phyloP scores from a whole-genome alignment of 2,888 invertebrate genomes.

The Noctua fimbriata region DNA sequence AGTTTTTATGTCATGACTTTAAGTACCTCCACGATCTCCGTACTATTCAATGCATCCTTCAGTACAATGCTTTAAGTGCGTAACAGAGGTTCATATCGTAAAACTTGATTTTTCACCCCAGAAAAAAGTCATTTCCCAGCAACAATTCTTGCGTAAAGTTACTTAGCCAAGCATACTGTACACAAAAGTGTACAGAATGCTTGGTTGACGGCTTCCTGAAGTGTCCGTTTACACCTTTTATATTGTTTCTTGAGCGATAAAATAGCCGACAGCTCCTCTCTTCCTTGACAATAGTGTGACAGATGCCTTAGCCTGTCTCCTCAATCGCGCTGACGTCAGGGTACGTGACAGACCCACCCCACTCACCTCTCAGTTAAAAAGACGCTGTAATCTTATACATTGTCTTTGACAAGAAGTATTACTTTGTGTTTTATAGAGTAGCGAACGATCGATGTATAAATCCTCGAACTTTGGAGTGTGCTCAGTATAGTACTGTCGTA shows the following conservation, averaged over 20 bases:
- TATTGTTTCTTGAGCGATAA: neutral
- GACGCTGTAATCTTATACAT: conserved; percentile 8
- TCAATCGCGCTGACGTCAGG: conserved; percentile 27
- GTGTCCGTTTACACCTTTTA: too few species aligned
- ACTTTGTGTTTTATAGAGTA: conserved; percentile 6
- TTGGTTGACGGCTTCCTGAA: too few species aligned
- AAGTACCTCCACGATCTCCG: too few species aligned
- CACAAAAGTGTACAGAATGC: too few species aligned
- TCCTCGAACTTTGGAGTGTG: neutral
- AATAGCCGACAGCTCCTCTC: neutral
- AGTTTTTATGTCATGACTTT: too few species aligned
- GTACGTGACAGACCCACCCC: conserved; percentile 39
- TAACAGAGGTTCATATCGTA: too few species aligned
- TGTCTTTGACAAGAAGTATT: conserved; percentile 17
- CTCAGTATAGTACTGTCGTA: neutral
- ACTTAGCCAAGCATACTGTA: too few species aligned
- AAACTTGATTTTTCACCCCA: too few species aligned
- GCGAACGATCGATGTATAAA: neutral
- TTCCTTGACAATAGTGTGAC: neutral
- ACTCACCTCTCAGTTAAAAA: conserved; percentile 24
- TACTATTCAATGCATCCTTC: too few species aligned
- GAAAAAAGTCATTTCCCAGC: too few species aligned
- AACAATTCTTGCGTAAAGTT: too few species aligned
- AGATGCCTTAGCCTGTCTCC: conserved; percentile 9
- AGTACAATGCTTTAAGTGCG: too few species aligned